Percentiles rank a stretch among this genome's conserved stretches.
Evolutionary conservation across 2,797 vertebrate species (phyloP).

Genomic region (Staurois parvus): DNA sequence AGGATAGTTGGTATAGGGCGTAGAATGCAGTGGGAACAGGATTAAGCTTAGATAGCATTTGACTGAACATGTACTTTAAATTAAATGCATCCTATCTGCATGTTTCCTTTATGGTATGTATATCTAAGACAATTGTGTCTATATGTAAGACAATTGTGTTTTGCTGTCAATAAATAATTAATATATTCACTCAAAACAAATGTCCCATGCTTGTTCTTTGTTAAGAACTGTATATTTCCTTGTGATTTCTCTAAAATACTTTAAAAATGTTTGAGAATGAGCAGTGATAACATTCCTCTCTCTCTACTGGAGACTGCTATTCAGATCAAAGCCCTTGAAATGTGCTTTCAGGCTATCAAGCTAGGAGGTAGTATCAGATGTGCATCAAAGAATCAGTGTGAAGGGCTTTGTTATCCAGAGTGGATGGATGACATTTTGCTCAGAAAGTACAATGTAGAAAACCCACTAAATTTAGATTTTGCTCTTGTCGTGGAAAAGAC

Average conservation of each 20-base stretch:
- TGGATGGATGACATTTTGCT: constrained; percentile 44
- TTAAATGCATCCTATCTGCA: background rate
- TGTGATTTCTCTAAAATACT: constrained; percentile 15
- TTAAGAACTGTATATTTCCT: background rate
- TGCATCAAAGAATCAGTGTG: constrained; percentile 55
- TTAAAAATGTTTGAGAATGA: constrained; percentile 28
- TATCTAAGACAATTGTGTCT: background rate
- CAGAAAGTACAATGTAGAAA: constrained; percentile 20
- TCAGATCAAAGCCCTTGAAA: constrained; percentile 55
- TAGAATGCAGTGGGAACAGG: too few species aligned
- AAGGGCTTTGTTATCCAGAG: constrained; percentile 50
- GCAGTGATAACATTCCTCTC: constrained; percentile 28
- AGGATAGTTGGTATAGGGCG: too few species aligned
- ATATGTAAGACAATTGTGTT: background rate
- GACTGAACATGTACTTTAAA: too few species aligned
- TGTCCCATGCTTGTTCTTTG: background rate
- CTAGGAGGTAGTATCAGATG: constrained; percentile 45
- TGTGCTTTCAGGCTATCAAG: constrained; percentile 57
- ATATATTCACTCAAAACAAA: constrained; percentile 18
- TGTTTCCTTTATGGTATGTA: background rate
- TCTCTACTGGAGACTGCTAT: constrained; percentile 42
- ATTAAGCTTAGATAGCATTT: too few species aligned
- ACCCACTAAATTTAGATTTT: constrained; percentile 22
- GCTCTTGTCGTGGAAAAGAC: background rate
- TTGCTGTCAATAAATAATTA: background rate